Evolutionary conservation across 2,888 invertebrate species (phyloP).

Genomic region (Sarcophaga variegata): DNA sequence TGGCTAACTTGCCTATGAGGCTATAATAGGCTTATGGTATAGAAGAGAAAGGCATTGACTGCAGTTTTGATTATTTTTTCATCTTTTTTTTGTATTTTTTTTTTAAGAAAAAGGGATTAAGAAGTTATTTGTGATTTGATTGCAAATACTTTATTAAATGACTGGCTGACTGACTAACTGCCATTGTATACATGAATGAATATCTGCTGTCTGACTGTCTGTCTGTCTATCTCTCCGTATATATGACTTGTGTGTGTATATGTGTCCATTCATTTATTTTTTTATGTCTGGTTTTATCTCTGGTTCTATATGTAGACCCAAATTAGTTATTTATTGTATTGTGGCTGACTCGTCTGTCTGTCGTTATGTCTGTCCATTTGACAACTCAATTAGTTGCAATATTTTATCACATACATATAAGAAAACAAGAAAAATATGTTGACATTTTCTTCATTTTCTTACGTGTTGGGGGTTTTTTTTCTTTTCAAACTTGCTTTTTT

Average conservation of each 20-base stretch:
- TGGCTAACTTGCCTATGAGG: not conserved
- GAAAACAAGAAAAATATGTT: not conserved
- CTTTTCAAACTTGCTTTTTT: too few species aligned
- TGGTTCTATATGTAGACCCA: slow-evolving; percentile 6
- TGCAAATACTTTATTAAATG: not conserved
- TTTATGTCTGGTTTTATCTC: not conserved
- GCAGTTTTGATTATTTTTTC: not conserved
- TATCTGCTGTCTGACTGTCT: too few species aligned
- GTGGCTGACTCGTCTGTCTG: slow-evolving; percentile 47
- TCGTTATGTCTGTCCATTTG: slow-evolving; percentile 52
- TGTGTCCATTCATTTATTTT: not conserved
- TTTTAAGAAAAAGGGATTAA: not conserved
- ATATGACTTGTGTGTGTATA: too few species aligned
- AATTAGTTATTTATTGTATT: slow-evolving; percentile 36
- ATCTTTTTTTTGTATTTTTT: too few species aligned
- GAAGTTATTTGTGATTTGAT: not conserved
- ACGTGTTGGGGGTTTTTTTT: not conserved
- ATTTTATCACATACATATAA: not conserved
- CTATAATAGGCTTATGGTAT: not conserved
- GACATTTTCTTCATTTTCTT: slow-evolving; percentile 10
- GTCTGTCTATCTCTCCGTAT: not conserved
- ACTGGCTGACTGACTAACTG: not conserved
- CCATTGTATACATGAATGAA: not conserved
- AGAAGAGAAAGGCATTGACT: not conserved
- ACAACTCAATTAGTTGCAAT: slow-evolving; percentile 57